Percentiles rank a stretch among this genome's conserved stretches.
Conservation (phyloP, 2,888 invertebrate genomes). For the Eupithecia subfuscata region DNA sequence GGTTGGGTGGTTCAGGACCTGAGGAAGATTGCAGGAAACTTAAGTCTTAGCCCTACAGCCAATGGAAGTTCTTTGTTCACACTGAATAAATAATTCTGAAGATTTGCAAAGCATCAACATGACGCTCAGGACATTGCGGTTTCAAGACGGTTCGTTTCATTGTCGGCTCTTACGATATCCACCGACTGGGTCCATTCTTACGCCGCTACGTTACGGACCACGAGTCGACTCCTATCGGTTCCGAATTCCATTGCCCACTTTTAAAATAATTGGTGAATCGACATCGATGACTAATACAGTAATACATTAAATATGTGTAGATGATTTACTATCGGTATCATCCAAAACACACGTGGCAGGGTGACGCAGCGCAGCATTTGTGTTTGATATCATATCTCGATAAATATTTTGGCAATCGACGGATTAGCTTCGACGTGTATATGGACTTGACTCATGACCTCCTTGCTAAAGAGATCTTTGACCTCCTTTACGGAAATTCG, state of each 20-base stretch:
- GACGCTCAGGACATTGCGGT: no score
- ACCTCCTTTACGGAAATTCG: neutral
- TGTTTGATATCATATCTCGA: conserved; percentile 8
- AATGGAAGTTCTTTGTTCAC: no score
- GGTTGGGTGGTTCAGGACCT: neutral
- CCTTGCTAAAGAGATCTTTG: neutral
- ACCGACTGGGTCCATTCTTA: neutral
- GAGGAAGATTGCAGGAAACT: neutral
- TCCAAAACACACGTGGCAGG: neutral
- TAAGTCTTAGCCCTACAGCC: no score
- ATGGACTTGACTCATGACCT: neutral
- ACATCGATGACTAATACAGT: neutral
- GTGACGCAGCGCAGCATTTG: neutral
- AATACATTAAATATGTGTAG: neutral
- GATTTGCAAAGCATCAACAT: no score
- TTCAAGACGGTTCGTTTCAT: no score
- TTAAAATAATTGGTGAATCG: neutral
- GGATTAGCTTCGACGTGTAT: neutral
- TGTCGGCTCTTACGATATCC: no score
- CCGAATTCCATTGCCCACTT: neutral
- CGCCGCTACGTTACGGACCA: no score
- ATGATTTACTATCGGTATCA: neutral
- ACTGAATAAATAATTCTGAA: no score
- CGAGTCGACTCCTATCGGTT: no score
- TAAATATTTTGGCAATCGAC: neutral